Percentiles rank a stretch among this genome's conserved stretches.
Evolutionary conservation across 2,797 vertebrate genomes (phyloP).

Genomic region (Gorsachius magnificus): DNA sequence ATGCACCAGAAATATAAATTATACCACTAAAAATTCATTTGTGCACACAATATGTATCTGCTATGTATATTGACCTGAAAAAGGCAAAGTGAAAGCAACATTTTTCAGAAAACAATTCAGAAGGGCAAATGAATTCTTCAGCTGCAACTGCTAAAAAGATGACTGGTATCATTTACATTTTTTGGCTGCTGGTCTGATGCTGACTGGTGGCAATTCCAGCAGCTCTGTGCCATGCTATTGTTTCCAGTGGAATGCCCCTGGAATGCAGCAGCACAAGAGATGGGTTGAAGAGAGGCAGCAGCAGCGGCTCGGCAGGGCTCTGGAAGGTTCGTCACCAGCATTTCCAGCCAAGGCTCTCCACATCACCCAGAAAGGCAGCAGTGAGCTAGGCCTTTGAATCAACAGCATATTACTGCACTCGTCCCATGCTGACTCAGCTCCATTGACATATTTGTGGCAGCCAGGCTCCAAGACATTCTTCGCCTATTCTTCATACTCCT

Average conservation of each 20-base stretch:
- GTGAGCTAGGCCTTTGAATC: not conserved
- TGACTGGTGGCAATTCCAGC: not conserved
- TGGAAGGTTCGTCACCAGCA: not conserved
- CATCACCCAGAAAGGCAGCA: not conserved
- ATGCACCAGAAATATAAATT: not conserved
- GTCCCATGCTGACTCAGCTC: conserved; percentile 42
- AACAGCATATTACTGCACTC: not conserved
- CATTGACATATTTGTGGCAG: not conserved
- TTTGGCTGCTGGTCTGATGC: not conserved
- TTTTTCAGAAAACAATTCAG: not conserved
- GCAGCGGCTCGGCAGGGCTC: not conserved
- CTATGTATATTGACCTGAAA: not conserved
- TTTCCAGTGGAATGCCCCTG: not conserved
- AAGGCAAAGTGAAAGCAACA: not conserved
- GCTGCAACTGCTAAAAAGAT: not conserved
- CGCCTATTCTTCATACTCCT: not conserved
- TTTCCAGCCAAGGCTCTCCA: not conserved
- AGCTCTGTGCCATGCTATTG: not conserved
- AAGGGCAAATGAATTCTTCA: not conserved
- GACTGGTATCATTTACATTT: not conserved
- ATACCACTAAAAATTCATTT: not conserved
- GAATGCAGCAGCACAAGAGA: not conserved
- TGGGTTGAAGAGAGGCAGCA: not conserved
- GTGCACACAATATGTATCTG: not conserved
- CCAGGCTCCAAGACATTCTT: conserved; percentile 11